Evolutionary conservation across 2,797 vertebrate species (phyloP).

Genomic region (Varecia variegata): DNA sequence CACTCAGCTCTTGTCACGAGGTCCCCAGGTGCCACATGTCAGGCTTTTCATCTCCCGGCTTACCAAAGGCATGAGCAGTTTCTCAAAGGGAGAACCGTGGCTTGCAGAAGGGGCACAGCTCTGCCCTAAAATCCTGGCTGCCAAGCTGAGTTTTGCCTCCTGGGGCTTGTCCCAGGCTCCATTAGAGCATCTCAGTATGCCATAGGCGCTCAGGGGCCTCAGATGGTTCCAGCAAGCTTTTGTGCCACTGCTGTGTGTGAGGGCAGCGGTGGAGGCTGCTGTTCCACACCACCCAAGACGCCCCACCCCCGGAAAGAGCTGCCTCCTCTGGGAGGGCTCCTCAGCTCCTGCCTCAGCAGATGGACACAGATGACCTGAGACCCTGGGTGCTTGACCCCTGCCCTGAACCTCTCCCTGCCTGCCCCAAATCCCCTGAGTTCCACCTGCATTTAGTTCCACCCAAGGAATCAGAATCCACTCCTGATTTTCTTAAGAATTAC

Average conservation of each 20-base stretch:
- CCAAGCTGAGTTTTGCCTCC: background rate
- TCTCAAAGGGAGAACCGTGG: background rate
- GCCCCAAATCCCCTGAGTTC: background rate
- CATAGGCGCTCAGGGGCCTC: background rate
- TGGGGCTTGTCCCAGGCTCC: background rate
- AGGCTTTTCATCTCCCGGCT: background rate
- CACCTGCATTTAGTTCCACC: background rate
- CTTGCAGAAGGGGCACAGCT: background rate
- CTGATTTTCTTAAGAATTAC: background rate
- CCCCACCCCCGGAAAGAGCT: background rate
- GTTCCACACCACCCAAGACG: background rate
- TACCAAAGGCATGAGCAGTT: background rate
- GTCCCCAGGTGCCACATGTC: background rate
- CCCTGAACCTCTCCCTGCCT: background rate
- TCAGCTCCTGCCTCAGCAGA: background rate
- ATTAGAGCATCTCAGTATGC: background rate
- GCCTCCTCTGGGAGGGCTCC: background rate
- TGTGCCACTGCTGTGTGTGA: background rate
- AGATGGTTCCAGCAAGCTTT: background rate
- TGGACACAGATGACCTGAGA: background rate
- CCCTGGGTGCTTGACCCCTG: background rate
- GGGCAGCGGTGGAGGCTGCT: background rate
- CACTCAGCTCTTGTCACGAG: background rate
- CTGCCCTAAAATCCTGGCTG: background rate
- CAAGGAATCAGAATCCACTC: background rate